These are phyloP conservation scores for Parapsyche elsis DNA, from an alignment of 1,140 invertebrate species.

Conservation along the genomic window DNA sequence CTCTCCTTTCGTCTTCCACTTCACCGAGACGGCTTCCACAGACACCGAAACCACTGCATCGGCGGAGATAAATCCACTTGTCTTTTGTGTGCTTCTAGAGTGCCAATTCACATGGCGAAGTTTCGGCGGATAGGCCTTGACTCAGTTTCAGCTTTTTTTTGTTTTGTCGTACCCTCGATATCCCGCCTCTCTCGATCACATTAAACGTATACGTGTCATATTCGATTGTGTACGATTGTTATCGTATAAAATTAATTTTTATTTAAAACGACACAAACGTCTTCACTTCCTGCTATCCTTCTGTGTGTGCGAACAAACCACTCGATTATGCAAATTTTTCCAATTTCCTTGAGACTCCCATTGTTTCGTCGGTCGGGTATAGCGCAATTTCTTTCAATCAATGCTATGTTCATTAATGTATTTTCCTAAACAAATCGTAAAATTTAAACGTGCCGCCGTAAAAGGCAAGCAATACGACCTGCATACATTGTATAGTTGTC, in stretches of 20 bases:
- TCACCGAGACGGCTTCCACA: not conserved
- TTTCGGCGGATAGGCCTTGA: conserved; percentile 38
- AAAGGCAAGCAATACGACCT: too few relatives aligned
- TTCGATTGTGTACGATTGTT: too few relatives aligned
- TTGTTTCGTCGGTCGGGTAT: not conserved
- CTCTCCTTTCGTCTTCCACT: conserved; percentile 6
- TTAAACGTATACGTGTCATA: too few relatives aligned
- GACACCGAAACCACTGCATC: not conserved
- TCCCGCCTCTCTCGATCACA: not conserved
- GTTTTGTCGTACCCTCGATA: not conserved
- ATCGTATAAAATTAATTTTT: too few relatives aligned
- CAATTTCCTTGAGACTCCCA: not conserved
- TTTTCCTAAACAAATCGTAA: not conserved
- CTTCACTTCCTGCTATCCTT: not conserved
- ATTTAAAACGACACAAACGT: too few relatives aligned
- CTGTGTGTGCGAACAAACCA: not conserved
- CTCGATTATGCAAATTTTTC: not conserved
- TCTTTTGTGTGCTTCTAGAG: not conserved
- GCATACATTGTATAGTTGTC: too few relatives aligned
- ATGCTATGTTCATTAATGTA: not conserved
- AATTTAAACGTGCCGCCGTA: not conserved
- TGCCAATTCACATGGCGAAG: not conserved
- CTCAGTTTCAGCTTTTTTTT: conserved; percentile 22
- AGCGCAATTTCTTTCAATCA: not conserved
- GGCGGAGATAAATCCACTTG: conserved; percentile 25